Base-by-base conservation (phyloP, 2,113 vertebrate genomes). In the Ochotona curzoniae region DNA sequence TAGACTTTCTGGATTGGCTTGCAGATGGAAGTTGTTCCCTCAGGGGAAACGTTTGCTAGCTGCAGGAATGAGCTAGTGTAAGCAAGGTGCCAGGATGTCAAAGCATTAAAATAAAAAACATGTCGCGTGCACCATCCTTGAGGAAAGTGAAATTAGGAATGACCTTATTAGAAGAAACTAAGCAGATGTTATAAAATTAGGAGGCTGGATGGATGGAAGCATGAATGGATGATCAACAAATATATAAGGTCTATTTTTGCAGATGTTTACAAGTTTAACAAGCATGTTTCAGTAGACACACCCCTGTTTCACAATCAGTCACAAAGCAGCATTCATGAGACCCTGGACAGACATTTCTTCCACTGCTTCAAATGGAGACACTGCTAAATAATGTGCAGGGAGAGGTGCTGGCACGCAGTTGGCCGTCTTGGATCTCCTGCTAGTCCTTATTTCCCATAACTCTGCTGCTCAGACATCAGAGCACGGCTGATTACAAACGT, bases 281-380 rank as follows among this genome's bases (percentile, higher is more conserved):
- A 2, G 8, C 47, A 75, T 6, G 3, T 54, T 89, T 78, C 44
- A 17, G 8, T 35, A 30, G 74, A 44, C 84, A 79, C 6, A 2
- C 82, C 54, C 35, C 30, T 78, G 44, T 69, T 92, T 87, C 3
- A 8, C 71, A 74, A 60, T 10, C 25, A 85, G 44, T 63, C 66
- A 96, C 73, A 95, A 93, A 87, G 81, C 38, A 32, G n/a, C 69
- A 57, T 89, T 93, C 89, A 74, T 35, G 23, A 57, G 35, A 87
- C 30, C 32, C 60, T 11, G 61, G 69, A 54, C 11, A 89, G 78
- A 73, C 28, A 80, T 79, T 89, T 90, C 74, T 60, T 38, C 89
- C 26, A 51, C 4, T 15, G 26, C 66, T 96, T 93, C 82, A 38
- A 93, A 87, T 1, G 23, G 93, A 91, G 89, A 89, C 76, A 64